Conservation (phyloP, 2,797 vertebrate genomes). For the Sebastiscus albofasciatus region DNA sequence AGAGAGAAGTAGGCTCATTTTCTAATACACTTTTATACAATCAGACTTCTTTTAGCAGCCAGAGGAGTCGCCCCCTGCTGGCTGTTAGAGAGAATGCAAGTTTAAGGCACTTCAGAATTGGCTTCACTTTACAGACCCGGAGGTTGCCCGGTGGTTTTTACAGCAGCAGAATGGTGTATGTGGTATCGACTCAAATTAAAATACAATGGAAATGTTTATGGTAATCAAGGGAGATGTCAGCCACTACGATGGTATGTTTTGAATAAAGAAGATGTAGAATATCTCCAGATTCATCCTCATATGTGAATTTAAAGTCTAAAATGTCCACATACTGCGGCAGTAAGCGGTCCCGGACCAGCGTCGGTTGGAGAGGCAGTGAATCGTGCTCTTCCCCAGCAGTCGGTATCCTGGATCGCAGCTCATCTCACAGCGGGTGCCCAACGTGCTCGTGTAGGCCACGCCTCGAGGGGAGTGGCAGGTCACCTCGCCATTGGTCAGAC, state of each 20-base stretch:
- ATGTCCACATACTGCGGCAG: constrained; percentile 89
- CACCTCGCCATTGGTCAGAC: constrained; percentile 88
- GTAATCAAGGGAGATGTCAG: background rate
- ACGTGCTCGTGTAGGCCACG: constrained; percentile 83
- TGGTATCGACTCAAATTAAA: background rate
- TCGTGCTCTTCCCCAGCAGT: constrained; percentile 84
- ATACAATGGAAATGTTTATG: background rate
- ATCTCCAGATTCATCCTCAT: background rate
- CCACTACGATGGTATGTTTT: background rate
- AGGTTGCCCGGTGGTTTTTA: background rate
- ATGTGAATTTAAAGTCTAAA: background rate
- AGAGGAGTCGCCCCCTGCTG: no score
- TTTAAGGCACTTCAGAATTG: no score
- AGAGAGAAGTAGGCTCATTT: no score
- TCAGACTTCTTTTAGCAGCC: no score
- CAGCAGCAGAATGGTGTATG: background rate
- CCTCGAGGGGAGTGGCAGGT: constrained; percentile 90
- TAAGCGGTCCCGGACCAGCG: constrained; percentile 91
- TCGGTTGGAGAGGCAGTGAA: constrained; percentile 88
- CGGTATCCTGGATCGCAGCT: constrained; percentile 90
- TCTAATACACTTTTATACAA: no score
- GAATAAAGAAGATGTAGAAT: background rate
- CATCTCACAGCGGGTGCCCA: constrained; percentile 91
- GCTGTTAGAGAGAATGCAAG: no score
- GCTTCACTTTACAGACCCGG: no score